Evolutionary conservation across 2,888 invertebrate species (phyloP).

Genomic region (Athetis lepigone): DNA sequence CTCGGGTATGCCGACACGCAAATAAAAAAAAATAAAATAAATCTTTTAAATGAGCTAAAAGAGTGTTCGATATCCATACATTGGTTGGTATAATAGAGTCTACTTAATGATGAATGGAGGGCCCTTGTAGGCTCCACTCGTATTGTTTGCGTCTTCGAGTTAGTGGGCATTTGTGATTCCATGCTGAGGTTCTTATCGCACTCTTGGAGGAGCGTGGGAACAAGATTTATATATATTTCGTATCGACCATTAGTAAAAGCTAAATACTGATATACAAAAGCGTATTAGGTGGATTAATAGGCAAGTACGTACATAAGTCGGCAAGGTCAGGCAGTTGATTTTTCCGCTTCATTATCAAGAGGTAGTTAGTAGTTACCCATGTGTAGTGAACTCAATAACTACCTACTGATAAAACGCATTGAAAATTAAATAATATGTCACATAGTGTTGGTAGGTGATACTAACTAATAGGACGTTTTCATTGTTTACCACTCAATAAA

Average conservation of each 20-base stretch:
- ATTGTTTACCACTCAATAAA: too few species aligned
- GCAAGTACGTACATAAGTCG: neutral
- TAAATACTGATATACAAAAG: conserved; percentile 11
- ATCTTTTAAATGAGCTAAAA: conserved; percentile 87
- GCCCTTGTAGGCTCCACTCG: conserved; percentile 76
- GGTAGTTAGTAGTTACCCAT: conserved; percentile 27
- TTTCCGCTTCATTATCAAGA: conserved; percentile 69
- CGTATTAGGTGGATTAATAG: conserved; percentile 28
- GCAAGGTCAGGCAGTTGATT: conserved; percentile 65
- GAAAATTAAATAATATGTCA: conserved; percentile 16
- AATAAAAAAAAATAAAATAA: conserved; percentile 83
- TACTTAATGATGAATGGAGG: conserved; percentile 85
- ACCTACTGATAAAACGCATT: conserved; percentile 19
- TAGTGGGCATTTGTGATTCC: conserved; percentile 71
- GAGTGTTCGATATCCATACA: conserved; percentile 86
- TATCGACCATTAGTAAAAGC: conserved; percentile 7
- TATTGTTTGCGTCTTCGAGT: conserved; percentile 77
- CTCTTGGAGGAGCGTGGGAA: conserved; percentile 77
- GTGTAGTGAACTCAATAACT: conserved; percentile 43
- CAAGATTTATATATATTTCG: conserved; percentile 47
- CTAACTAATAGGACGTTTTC: too few species aligned
- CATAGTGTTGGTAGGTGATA: neutral
- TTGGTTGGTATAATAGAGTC: conserved; percentile 81
- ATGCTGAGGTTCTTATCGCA: conserved; percentile 68
- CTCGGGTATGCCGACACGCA: conserved; percentile 87